Conservation (phyloP, 2,113 vertebrate genomes). For the Ranitomeya imitator region DNA sequence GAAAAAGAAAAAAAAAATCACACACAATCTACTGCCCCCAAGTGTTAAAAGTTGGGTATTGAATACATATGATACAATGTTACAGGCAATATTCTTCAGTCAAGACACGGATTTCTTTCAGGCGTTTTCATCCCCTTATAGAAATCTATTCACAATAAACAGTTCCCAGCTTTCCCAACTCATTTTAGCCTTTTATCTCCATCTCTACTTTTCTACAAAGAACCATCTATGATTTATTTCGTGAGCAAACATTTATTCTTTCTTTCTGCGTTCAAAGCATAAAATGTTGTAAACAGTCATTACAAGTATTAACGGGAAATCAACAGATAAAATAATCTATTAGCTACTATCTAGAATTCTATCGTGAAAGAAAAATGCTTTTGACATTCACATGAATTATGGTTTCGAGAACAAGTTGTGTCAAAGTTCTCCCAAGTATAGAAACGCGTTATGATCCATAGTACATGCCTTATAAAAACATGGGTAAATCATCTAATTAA, state of each 20-base stretch:
- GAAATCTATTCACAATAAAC: background rate
- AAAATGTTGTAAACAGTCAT: background rate
- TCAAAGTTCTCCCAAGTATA: background rate
- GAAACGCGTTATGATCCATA: background rate
- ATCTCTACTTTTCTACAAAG: background rate
- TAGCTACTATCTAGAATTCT: constrained; percentile 30
- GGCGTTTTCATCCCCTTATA: background rate
- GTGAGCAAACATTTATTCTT: constrained; percentile 34
- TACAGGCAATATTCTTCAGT: too few relatives aligned
- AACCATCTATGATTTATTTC: constrained; percentile 22
- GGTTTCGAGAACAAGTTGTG: background rate
- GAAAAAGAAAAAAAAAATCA: background rate
- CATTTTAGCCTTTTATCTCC: constrained; percentile 20
- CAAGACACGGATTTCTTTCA: background rate
- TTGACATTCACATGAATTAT: constrained; percentile 6
- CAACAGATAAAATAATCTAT: constrained; percentile 32
- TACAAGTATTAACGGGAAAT: constrained; percentile 26
- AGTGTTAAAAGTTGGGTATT: background rate
- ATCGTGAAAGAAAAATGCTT: constrained; percentile 1
- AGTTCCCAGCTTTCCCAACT: background rate
- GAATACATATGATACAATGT: background rate
- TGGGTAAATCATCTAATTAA: too few relatives aligned
- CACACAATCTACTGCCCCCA: constrained; percentile 23
- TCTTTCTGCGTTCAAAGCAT: constrained; percentile 11
- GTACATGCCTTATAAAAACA: background rate